Percentiles rank a stretch among this genome's conserved stretches.
These are phyloP conservation scores for Tenthredo amoena DNA, from an alignment of 2,888 invertebrate genomes.

Conservation along the genomic window DNA sequence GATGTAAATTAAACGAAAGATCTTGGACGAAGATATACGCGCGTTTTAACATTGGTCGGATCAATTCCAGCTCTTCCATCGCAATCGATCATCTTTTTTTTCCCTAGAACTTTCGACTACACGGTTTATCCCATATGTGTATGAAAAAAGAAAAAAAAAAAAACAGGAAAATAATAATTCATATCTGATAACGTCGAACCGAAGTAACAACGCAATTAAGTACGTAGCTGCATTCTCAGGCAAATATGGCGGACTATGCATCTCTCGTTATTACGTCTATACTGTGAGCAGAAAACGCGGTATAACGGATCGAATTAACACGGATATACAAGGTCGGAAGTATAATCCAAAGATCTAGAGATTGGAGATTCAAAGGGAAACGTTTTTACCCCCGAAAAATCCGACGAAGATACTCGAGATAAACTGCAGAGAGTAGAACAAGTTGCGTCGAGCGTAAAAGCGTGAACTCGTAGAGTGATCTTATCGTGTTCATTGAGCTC, in stretches of 20 bases:
- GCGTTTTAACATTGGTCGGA: too few relatives aligned
- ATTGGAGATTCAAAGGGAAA: too few relatives aligned
- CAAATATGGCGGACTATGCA: slow-evolving; percentile 18
- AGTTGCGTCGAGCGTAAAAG: background rate
- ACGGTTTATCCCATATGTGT: background rate
- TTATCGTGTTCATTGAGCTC: slow-evolving; percentile 1
- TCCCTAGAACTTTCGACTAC: too few relatives aligned
- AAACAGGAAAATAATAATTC: background rate
- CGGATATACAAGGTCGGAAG: too few relatives aligned
- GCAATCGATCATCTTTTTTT: too few relatives aligned
- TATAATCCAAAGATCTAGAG: too few relatives aligned
- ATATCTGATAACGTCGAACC: slow-evolving; percentile 2
- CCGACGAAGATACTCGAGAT: background rate
- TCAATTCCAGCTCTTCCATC: too few relatives aligned
- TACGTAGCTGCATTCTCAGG: background rate
- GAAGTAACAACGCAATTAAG: background rate
- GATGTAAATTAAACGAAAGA: background rate
- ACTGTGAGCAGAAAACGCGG: background rate
- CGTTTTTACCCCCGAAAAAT: too few relatives aligned
- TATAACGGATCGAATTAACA: too few relatives aligned
- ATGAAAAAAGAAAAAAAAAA: background rate
- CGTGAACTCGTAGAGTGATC: background rate
- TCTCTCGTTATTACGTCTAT: background rate
- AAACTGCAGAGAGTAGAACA: background rate
- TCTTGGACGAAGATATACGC: background rate